Percentiles rank a stretch among this genome's conserved stretches.
phyloP scores from a whole-genome alignment of 2,888 invertebrate genomes.

The Athalia rosae region DNA sequence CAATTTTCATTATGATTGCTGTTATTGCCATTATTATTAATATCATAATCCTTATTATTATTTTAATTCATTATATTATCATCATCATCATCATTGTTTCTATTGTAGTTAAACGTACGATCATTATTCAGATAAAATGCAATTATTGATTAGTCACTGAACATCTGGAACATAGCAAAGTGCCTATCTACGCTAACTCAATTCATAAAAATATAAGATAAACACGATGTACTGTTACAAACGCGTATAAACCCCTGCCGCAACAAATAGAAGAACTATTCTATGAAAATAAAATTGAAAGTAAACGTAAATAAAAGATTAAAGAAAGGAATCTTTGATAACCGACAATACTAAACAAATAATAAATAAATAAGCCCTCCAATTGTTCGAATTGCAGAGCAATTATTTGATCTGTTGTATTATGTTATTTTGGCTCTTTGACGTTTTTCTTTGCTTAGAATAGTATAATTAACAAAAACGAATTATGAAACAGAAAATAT shows the following conservation, averaged over 20 bases:
- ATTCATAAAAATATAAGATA: conserved; percentile 51
- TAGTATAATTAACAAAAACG: too few species aligned
- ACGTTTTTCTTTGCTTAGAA: too few species aligned
- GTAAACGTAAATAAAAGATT: conserved; percentile 13
- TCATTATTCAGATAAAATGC: not conserved
- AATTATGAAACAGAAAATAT: too few species aligned
- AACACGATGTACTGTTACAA: conserved; percentile 48
- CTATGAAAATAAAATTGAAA: too few species aligned
- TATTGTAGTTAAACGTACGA: not conserved
- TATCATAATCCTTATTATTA: conserved; percentile 11
- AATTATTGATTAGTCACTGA: conserved; percentile 1
- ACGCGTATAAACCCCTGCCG: conserved; percentile 37
- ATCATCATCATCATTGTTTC: not conserved
- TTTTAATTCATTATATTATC: not conserved
- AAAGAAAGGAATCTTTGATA: conserved; percentile 51
- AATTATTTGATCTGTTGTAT: too few species aligned
- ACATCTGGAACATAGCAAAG: conserved; percentile 68
- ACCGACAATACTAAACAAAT: conserved; percentile 62
- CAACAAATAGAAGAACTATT: too few species aligned
- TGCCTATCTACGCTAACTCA: conserved; percentile 59
- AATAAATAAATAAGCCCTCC: conserved; percentile 34
- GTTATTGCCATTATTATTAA: not conserved
- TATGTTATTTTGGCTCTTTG: too few species aligned
- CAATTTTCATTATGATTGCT: not conserved
- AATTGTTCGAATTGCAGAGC: conserved; percentile 48